A percentile compares a stretch with the other conserved stretches of the same genome.
These are phyloP conservation scores for Phalacrocorax pelagicus DNA, from an alignment of 2,113 vertebrate species.

Conservation along the genomic window DNA sequence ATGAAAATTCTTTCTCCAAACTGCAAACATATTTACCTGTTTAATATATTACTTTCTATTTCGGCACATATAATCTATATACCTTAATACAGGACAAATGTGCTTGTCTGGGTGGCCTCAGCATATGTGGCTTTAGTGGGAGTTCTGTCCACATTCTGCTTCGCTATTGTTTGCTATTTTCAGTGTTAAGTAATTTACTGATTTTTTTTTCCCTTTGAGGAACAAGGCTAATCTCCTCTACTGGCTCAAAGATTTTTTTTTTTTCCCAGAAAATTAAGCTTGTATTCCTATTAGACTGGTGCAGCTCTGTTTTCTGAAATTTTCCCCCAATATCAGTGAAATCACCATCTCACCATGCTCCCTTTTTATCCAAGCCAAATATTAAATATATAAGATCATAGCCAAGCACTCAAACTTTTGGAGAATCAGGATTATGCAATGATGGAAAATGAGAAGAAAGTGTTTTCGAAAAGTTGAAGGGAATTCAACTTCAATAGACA, in stretches of 20 bases:
- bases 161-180: background rate
- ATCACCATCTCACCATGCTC: background rate
- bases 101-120: background rate
- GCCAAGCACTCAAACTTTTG: background rate
- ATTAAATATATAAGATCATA: background rate
- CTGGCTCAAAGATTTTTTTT: background rate
- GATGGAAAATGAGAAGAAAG: slow-evolving; percentile 4
- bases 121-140: background rate
- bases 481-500: background rate
- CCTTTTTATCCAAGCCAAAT: background rate
- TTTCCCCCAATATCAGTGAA: background rate
- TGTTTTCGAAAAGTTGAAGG: background rate
- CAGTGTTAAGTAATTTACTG: background rate
- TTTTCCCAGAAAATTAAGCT: background rate
- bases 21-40: background rate
- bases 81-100: background rate
- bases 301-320: background rate
- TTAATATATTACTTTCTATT: background rate
- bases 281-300: background rate
- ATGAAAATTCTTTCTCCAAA: background rate
- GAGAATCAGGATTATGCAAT: background rate
- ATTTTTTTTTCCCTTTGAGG: background rate
- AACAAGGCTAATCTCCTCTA: background rate
- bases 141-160: background rate
- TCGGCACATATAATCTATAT: background rate